Evolutionary conservation across 2,797 vertebrate genomes (phyloP).

Genomic region (Dryobates pubescens): DNA sequence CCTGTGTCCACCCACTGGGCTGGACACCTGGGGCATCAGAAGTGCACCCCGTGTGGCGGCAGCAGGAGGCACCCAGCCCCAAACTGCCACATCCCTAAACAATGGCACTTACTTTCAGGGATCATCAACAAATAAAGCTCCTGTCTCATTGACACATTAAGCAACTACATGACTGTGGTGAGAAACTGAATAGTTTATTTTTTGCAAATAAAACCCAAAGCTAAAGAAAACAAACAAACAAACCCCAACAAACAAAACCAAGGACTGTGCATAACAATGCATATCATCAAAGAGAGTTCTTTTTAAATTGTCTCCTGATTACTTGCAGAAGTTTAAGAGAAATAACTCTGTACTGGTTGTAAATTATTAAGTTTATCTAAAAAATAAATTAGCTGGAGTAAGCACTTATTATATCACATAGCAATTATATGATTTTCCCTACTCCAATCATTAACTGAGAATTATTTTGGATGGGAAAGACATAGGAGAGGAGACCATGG

Average conservation of each 20-base stretch:
- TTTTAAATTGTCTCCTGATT: constrained; percentile 49
- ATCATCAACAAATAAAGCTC: constrained; percentile 8
- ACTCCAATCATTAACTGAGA: constrained; percentile 1
- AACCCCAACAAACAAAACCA: neutral
- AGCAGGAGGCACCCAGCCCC: no score
- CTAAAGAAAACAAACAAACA: no score
- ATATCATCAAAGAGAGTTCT: constrained; percentile 46
- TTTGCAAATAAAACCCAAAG: constrained; percentile 67
- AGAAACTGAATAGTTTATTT: constrained; percentile 75
- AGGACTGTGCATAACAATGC: constrained; percentile 37
- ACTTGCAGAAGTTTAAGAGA: constrained; percentile 57
- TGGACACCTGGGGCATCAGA: no score
- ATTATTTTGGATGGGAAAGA: neutral
- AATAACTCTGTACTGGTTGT: constrained; percentile 20
- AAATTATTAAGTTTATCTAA: constrained; percentile 68
- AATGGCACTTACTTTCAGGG: constrained; percentile 3
- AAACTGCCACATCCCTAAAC: no score
- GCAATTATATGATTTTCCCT: constrained; percentile 20
- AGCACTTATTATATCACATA: neutral
- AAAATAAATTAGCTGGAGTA: constrained; percentile 34
- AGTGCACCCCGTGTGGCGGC: no score
- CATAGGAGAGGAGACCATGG: neutral
- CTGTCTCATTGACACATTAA: constrained; percentile 34
- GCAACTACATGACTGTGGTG: constrained; percentile 29
- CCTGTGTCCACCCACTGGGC: no score